These are phyloP conservation scores for Drosophila mauritiana DNA, from an alignment of 1,140 invertebrate species.

Conservation along the genomic window DNA sequence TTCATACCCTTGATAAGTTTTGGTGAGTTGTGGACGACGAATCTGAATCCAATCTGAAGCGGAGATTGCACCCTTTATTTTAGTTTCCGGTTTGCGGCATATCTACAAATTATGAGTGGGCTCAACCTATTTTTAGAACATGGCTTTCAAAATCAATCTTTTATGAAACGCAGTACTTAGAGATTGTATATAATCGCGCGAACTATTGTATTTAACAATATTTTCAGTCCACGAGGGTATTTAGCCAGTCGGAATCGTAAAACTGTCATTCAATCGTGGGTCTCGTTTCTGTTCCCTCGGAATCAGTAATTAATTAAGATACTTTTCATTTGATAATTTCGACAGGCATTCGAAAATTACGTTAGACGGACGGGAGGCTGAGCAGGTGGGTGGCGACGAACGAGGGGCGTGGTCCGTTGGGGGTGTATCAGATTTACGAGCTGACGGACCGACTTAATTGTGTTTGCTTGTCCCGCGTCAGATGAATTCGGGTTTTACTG, in stretches of 20 bases:
- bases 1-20: conserved; percentile 10
- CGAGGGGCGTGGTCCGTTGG: conserved; percentile 25
- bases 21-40: not conserved
- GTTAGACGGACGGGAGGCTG: conserved; percentile 35
- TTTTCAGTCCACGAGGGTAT: conserved; percentile 1
- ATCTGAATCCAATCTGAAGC: no score
- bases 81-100: no score
- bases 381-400: conserved; percentile 10
- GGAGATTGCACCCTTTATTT: not conserved
- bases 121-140: no score
- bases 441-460: conserved; percentile 71
- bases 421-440: conserved; percentile 68
- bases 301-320: conserved; percentile 83
- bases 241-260: not conserved
- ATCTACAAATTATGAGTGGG: no score
- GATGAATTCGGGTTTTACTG: conserved; percentile 37
- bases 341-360: conserved; percentile 45
- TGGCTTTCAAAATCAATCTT: no score
- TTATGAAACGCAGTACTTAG: no score
- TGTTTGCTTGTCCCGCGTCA: conserved; percentile 76
- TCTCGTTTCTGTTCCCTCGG: conserved; percentile 25
- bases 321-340: conserved; percentile 72
- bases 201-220: no score
- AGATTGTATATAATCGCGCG: no score
- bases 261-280: conserved; percentile 15